Percentiles rank a stretch among this genome's conserved stretches.
Conservation (phyloP, 2,113 vertebrate species). For the Entelurus aequoreus region DNA sequence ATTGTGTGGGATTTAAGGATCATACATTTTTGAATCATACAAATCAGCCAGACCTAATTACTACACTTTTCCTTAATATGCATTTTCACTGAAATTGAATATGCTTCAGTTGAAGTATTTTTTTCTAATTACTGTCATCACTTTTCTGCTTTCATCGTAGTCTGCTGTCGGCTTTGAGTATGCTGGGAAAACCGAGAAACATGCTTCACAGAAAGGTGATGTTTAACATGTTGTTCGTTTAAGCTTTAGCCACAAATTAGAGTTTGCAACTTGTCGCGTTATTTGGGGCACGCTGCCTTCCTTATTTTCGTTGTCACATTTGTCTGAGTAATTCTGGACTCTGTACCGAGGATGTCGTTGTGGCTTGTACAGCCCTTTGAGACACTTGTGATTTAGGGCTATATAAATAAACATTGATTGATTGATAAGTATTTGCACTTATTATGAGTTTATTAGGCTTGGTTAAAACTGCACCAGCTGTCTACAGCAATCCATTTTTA, state of each 20-base stretch:
- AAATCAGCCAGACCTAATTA: too few relatives aligned
- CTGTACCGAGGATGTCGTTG: too few relatives aligned
- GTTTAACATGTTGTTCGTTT: not conserved
- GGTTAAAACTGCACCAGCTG: too few relatives aligned
- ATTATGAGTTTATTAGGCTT: not conserved
- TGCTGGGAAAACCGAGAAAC: slow-evolving; percentile 91
- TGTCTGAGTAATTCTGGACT: not conserved
- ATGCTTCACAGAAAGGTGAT: slow-evolving; percentile 94
- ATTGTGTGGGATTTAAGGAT: too few relatives aligned
- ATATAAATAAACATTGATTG: too few relatives aligned
- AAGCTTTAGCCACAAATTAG: not conserved
- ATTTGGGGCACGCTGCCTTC: not conserved
- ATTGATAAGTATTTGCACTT: not conserved
- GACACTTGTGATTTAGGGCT: too few relatives aligned
- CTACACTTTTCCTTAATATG: too few relatives aligned
- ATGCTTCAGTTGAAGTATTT: not conserved
- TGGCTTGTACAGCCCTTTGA: too few relatives aligned
- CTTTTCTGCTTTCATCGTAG: slow-evolving; percentile 70
- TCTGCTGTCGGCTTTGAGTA: slow-evolving; percentile 96
- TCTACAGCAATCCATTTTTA: too few relatives aligned
- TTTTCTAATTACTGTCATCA: not conserved
- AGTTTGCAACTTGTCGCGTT: not conserved
- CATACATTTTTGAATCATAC: too few relatives aligned
- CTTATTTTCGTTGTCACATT: not conserved
- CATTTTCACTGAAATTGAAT: too few relatives aligned